A percentile compares a stretch with the other conserved stretches of the same genome.
phyloP scores from a whole-genome alignment of 2,797 vertebrate species.

The Malurus splendens region DNA sequence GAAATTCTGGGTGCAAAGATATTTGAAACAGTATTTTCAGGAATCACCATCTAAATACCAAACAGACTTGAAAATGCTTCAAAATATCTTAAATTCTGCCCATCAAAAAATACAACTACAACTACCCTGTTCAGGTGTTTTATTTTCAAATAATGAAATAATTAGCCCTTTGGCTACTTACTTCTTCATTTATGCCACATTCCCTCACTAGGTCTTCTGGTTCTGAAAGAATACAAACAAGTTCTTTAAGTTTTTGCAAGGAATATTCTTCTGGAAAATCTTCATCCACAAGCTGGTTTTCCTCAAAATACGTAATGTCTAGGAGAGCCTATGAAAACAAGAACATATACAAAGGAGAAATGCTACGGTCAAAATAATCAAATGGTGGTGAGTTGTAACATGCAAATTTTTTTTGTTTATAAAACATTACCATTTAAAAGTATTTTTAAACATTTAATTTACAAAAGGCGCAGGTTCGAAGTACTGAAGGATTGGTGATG shows the following conservation, averaged over 20 bases:
- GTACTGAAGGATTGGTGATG: rapidly evolving
- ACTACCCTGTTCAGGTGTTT: not conserved
- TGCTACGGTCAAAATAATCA: not conserved
- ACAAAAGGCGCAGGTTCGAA: not conserved
- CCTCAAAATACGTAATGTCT: conserved; percentile 94
- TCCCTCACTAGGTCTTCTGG: conserved; percentile 85
- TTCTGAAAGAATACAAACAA: conserved; percentile 87
- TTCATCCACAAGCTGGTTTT: conserved; percentile 92
- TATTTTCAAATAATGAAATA: not conserved
- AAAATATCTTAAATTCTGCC: not conserved
- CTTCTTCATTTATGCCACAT: conserved; percentile 79
- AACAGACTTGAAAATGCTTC: not conserved
- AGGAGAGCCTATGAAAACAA: conserved; percentile 79
- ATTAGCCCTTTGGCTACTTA: conserved; percentile 43
- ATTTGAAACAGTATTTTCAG: not conserved
- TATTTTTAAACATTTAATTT: not conserved
- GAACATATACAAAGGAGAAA: not conserved
- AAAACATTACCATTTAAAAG: not conserved
- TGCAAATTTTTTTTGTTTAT: rapidly evolving
- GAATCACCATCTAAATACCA: not conserved
- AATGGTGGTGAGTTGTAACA: not conserved
- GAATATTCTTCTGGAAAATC: conserved; percentile 91
- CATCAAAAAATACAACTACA: not conserved
- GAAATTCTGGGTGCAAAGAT: not conserved
- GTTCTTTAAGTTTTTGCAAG: conserved; percentile 86